Evolutionary conservation across 2,113 vertebrate species (phyloP), one percentile per base, ranked within the genome.

Genomic region (Miniopterus natalensis): DNA sequence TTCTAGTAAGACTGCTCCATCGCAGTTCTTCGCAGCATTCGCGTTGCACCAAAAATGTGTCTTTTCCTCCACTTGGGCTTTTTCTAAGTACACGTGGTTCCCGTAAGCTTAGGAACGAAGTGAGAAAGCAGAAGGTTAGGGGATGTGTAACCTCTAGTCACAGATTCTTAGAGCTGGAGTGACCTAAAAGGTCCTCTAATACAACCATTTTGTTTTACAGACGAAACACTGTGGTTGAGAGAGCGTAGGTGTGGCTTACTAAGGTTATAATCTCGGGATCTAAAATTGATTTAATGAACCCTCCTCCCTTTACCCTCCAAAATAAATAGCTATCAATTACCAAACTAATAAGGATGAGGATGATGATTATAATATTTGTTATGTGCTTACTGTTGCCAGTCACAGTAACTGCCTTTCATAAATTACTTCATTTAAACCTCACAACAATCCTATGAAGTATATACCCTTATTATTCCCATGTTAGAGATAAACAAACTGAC

Each of bases 81-180:
- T 1, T 4, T 0, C 47, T 89, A 71, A 74, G 57, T 20, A 45
- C 0, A 8, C 2, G 6, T 5, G 11, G 36, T 45, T 84, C n/a
- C 18, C n/a, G 75, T 84, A 92, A 77, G 57, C 8, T 96, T 51
- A 68, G 71, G 66, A 66, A 78, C 36, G 57, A 94, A 70, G 27
- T 13, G n/a, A 59, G 73, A 89, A 78, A 2, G 7, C 4, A 65
- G 25, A 29, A 74, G 20, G 57, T 31, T 18, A 57, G 40, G 29
- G 66, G 73, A 88, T 53, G 7, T 84, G 55, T 25, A 57, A 71
- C 9, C 61, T 23, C 12, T 0, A 84, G 57, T 84, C 88, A 78
- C 55, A 66, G 71, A 71, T 47, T 71, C 90, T 92, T n/a, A 71
- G 49, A 92, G 20, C 51, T 66, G 88, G 61, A 63, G 36, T 73